Evolutionary conservation across 2,888 invertebrate genomes (phyloP).

Genomic region (Tenodera sinensis): DNA sequence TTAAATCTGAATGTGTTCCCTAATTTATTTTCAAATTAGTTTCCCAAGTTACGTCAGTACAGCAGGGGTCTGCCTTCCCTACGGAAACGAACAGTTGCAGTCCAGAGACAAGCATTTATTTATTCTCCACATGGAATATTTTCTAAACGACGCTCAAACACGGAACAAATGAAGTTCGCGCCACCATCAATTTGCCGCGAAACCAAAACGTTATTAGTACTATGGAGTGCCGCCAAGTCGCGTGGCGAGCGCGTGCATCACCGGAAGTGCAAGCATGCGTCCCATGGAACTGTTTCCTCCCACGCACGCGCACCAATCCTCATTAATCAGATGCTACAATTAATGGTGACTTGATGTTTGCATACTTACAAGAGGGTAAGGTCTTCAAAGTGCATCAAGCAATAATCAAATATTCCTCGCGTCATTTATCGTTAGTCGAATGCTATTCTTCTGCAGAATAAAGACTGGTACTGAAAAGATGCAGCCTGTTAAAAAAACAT

Average conservation of each 20-base stretch:
- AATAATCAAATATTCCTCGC: neutral
- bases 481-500: too few species aligned
- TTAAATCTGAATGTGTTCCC: neutral
- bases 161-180: neutral
- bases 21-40: neutral
- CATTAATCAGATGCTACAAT: neutral
- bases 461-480: too few species aligned
- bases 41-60: neutral
- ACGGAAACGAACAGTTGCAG: neutral
- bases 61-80: neutral
- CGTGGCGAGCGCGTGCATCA: neutral
- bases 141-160: neutral
- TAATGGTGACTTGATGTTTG: neutral
- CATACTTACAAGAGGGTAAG: neutral
- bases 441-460: neutral
- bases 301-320: neutral
- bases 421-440: neutral
- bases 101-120: neutral
- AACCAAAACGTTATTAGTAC: neutral
- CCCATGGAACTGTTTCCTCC: neutral
- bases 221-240: neutral
- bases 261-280: neutral
- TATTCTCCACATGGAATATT: neutral
- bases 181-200: neutral
- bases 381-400: neutral